These are phyloP conservation scores for Drosophila virilis DNA, from an alignment of 1,140 invertebrate species.

Conservation along the genomic window DNA sequence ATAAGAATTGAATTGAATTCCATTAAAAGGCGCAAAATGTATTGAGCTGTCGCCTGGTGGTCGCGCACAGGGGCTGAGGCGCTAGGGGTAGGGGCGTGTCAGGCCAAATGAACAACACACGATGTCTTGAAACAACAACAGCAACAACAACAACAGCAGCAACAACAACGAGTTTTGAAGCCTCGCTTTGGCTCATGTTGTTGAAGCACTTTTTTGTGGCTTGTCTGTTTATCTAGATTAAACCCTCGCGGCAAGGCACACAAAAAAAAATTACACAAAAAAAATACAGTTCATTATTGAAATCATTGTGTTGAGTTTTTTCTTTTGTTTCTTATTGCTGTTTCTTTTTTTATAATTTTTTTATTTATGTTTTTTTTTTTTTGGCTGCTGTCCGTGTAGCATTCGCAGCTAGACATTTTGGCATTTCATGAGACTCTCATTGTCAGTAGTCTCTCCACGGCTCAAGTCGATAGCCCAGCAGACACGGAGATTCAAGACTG, in stretches of 20 bases:
- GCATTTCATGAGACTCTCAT: conserved; percentile 73
- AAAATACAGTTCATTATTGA: conserved; percentile 74
- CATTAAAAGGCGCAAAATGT: conserved; percentile 80
- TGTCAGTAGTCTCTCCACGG: conserved; percentile 49
- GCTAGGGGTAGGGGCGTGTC: conserved; percentile 59
- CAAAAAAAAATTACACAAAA: conserved; percentile 48
- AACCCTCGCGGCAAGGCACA: conserved; percentile 57
- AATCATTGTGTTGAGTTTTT: conserved; percentile 70
- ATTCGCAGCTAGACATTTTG: conserved; percentile 80
- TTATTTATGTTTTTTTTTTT: conserved; percentile 22
- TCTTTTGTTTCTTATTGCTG: conserved; percentile 33
- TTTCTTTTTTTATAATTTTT: conserved; percentile 11
- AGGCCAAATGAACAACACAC: conserved; percentile 50
- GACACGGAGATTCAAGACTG: conserved; percentile 27
- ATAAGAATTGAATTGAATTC: conserved; percentile 83
- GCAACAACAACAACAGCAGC: conserved; percentile 23
- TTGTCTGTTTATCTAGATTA: conserved; percentile 80
- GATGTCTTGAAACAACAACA: conserved; percentile 25
- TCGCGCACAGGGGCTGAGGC: conserved; percentile 17
- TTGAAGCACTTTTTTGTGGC: conserved; percentile 66
- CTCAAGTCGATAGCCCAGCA: conserved; percentile 38
- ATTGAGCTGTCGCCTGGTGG: conserved; percentile 64
- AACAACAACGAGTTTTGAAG: conserved; percentile 59
- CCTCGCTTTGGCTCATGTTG: conserved; percentile 43
- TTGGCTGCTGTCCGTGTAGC: conserved; percentile 54